phyloP scores from a whole-genome alignment of 2,113 vertebrate species.

The Aegotheles bennettii region DNA sequence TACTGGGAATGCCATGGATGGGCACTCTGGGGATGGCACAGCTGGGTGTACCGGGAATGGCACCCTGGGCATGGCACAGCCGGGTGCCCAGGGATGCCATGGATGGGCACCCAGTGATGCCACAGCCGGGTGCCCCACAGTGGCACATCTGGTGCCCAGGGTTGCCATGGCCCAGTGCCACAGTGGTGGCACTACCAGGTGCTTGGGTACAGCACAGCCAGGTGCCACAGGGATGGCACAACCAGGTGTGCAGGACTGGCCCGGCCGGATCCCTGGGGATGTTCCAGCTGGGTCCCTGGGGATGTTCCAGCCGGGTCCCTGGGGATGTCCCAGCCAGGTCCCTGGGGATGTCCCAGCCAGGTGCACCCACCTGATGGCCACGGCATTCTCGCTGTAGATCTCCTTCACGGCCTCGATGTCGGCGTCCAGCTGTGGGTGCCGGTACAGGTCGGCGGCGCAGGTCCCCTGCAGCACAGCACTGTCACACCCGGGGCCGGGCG shows the following conservation, averaged over 20 bases:
- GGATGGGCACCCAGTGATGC: no score
- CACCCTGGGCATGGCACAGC: not conserved
- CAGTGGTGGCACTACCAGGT: not conserved
- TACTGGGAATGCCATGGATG: not conserved
- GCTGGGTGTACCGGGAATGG: no score
- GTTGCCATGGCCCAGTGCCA: no score
- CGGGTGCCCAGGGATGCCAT: not conserved
- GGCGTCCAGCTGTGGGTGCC: slow-evolving; percentile 95
- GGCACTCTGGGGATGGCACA: not conserved
- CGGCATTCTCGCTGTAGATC: slow-evolving; percentile 95
- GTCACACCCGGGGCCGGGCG: not conserved
- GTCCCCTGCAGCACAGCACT: slow-evolving; percentile 78
- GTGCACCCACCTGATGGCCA: slow-evolving; percentile 85
- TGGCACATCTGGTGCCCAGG: no score
- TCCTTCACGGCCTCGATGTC: slow-evolving; percentile 98
- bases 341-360: no score
- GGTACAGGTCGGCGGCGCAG: slow-evolving; percentile 95
- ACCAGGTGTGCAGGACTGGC: no score
- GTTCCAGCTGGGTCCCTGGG: no score
- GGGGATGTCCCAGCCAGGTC: no score
- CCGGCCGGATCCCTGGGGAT: no score
- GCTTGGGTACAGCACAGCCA: accelerated
- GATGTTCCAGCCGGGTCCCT: no score
- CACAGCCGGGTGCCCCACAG: accelerated
- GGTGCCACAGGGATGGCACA: not conserved